These are phyloP conservation scores for Eremophila alpestris DNA, from an alignment of 2,797 vertebrate species.

Conservation along the genomic window DNA sequence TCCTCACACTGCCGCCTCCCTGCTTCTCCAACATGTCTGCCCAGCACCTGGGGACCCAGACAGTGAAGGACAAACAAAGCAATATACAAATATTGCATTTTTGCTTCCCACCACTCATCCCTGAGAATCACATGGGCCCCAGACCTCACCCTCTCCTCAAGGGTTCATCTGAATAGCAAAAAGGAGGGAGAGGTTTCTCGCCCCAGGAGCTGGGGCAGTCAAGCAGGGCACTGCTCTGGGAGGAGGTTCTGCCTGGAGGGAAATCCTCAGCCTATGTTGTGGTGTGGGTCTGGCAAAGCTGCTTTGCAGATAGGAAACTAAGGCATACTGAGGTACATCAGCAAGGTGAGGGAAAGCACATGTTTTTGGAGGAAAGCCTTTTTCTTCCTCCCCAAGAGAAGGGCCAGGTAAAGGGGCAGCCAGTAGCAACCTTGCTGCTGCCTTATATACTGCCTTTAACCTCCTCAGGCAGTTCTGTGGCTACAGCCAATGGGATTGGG, in stretches of 20 bases:
- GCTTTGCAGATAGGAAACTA: background rate
- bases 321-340: background rate
- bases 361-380: background rate
- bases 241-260: background rate
- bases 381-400: background rate
- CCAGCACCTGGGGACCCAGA: background rate
- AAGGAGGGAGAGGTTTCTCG: conserved; percentile 34
- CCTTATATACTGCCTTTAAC: background rate
- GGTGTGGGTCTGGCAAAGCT: background rate
- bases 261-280: background rate
- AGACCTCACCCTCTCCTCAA: conserved; percentile 37
- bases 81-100: conserved; percentile 15
- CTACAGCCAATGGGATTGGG: background rate
- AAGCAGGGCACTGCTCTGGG: background rate
- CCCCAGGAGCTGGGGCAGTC: background rate
- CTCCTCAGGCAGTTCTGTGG: background rate
- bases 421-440: accelerated
- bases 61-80: conserved; percentile 10
- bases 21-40: background rate
- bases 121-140: background rate
- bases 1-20: accelerated
- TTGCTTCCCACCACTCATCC: background rate
- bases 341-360: background rate
- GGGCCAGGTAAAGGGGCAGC: background rate
- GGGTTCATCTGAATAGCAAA: conserved; percentile 56